Evolutionary conservation across 2,113 vertebrate species (phyloP), one percentile per base, ranked within the genome.

Genomic region (Scophthalmus maximus): DNA sequence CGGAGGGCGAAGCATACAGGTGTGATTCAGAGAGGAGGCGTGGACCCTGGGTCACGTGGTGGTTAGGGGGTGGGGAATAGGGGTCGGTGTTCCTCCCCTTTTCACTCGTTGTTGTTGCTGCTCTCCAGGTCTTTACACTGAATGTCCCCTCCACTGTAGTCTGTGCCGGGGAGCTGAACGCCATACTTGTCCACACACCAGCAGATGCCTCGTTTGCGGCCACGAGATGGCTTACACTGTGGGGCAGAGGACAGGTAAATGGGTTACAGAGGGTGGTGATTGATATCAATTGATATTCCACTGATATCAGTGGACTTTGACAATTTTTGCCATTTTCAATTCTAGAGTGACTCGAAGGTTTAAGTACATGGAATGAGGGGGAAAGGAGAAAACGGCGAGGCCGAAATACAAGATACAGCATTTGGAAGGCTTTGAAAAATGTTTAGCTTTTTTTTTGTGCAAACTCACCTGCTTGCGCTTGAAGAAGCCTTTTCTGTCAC

Each of bases 151-250:
- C 95, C 95, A 8, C 95, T 95, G 68, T 96, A 97, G 89, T 97
- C 97, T 56, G 95, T 97, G 65, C 98, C 97, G 0, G 98, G 97
- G 71, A 98, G 95, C 93, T 98, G 97, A 80, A 97, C 93, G 3
- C 98, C 98, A 0, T 99, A 99, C 89, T 98, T 99, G 88, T 99
- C 98, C 93, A 99, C 97, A 0, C 98, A 99, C 98, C 97, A 98
- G 94, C 97, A 99, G 90, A 98, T 94, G 44, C 97, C 97, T 72
- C 97, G 95, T 71, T 98, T 98, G 79, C 97, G 96, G 61, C 97
- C 97, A n/a, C 96, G 96, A 60, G 97, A 98, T 26, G 97, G 97
- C 77, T 98, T 99, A 93, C 97, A 99, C 98, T 99, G 91, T 18
- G 79, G 81, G 61, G 0, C 2, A 22, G n/a, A 63, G 60, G 52